Conservation (phyloP, 2,113 vertebrate species). For the Trochalopteron elliotii region DNA sequence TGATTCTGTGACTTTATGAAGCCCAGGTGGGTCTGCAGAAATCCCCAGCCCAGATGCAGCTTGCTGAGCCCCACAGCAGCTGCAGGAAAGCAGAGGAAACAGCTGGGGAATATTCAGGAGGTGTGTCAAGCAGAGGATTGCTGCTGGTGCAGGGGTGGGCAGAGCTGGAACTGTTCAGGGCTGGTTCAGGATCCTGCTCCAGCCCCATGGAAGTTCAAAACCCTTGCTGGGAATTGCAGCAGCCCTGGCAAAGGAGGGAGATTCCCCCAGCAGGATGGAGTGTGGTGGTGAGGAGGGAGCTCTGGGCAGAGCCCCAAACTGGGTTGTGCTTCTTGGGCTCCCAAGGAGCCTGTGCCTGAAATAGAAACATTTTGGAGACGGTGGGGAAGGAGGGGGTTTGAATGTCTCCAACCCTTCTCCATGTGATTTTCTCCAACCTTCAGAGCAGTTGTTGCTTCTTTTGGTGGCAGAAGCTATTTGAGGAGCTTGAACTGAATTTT, state of each 20-base stretch:
- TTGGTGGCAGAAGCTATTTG: neutral
- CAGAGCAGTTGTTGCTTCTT: neutral
- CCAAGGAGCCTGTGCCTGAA: neutral
- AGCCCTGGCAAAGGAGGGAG: neutral
- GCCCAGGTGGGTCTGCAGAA: neutral
- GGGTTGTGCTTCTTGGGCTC: neutral
- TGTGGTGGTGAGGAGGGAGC: no score
- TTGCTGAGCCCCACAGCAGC: neutral
- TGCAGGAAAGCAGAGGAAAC: neutral
- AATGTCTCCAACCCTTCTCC: neutral
- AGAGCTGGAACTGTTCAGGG: neutral
- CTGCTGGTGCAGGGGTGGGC: neutral
- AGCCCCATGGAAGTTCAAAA: fast-evolving
- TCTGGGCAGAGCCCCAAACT: neutral
- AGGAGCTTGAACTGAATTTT: slow-evolving; percentile 15
- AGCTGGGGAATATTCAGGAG: neutral
- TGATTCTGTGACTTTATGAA: neutral
- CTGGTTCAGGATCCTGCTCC: neutral
- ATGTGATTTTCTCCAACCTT: neutral
- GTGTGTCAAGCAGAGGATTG: neutral
- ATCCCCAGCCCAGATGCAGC: neutral
- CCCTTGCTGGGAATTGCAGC: neutral
- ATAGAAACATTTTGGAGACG: neutral
- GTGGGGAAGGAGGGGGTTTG: neutral
- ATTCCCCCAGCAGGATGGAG: neutral